Evolutionary conservation across 2,113 vertebrate genomes (phyloP).

Genomic region (Dicaeum eximium): DNA sequence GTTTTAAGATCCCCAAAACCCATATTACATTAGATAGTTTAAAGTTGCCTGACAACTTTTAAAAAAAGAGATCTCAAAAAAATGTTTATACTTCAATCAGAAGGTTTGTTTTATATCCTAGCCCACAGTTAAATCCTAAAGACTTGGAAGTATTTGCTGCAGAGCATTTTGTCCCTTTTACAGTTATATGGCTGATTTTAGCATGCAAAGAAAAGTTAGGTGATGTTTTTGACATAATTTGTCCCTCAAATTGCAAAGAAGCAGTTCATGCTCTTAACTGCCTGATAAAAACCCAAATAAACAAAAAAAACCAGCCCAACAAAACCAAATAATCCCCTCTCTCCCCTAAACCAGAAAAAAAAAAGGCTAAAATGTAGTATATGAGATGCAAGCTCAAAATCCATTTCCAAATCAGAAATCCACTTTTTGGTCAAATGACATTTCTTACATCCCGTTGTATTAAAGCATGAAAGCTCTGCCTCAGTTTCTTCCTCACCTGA

Average conservation of each 20-base stretch:
- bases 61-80: background rate
- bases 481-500: background rate
- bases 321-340: accelerated
- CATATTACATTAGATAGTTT: background rate
- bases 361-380: background rate
- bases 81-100: background rate
- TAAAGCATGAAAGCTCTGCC: background rate
- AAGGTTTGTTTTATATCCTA: background rate
- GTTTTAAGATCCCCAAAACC: background rate
- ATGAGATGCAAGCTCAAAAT: background rate
- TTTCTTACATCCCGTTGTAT: background rate
- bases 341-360: background rate
- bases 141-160: background rate
- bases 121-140: background rate
- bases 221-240: background rate
- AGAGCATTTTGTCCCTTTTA: background rate
- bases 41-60: background rate
- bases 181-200: background rate
- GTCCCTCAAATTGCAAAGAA: slow-evolving; percentile 7
- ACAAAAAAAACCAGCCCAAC: background rate
- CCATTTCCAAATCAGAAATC: background rate
- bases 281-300: background rate
- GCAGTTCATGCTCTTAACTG: background rate
- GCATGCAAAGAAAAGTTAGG: background rate
- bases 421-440: background rate